phyloP scores from a whole-genome alignment of 2,797 vertebrate species.

The Oryzias dopingdopingensis region DNA sequence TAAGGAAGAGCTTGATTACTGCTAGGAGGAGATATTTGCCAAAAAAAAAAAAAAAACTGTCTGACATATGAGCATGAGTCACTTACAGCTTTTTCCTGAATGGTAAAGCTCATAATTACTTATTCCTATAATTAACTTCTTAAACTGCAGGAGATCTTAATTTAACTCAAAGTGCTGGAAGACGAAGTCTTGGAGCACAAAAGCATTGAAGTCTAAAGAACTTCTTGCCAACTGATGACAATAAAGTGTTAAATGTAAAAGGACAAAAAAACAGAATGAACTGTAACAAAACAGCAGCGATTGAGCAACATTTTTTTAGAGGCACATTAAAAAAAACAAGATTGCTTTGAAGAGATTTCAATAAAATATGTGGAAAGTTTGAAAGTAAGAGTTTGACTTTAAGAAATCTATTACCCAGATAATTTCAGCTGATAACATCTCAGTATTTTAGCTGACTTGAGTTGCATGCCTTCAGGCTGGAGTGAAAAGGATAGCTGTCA shows the following conservation, averaged over 20 bases:
- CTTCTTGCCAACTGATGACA: not conserved
- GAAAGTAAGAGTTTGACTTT: too few relatives aligned
- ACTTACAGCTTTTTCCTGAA: conserved; percentile 27
- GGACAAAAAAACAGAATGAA: not conserved
- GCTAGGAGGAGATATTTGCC: conserved; percentile 49
- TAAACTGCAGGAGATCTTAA: conserved; percentile 38
- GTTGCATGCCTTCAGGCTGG: conserved; percentile 1
- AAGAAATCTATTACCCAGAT: not conserved
- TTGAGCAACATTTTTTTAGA: not conserved
- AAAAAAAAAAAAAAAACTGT: conserved; percentile 38
- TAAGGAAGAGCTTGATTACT: conserved; percentile 65
- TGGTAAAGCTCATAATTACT: conserved; percentile 54
- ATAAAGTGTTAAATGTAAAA: not conserved
- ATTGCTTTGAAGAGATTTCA: too few relatives aligned
- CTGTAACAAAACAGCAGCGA: not conserved
- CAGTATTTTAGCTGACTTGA: not conserved
- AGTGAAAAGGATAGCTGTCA: conserved; percentile 34
- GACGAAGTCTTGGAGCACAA: conserved; percentile 12
- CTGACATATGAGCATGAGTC: conserved; percentile 50
- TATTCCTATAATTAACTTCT: conserved; percentile 54
- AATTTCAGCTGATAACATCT: not conserved
- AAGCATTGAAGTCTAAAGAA: conserved; percentile 15
- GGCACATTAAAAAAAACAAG: too few relatives aligned
- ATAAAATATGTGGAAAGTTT: too few relatives aligned
- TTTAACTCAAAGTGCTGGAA: conserved; percentile 23